Conservation (phyloP, 2,797 vertebrate genomes). For the Emys orbicularis region DNA sequence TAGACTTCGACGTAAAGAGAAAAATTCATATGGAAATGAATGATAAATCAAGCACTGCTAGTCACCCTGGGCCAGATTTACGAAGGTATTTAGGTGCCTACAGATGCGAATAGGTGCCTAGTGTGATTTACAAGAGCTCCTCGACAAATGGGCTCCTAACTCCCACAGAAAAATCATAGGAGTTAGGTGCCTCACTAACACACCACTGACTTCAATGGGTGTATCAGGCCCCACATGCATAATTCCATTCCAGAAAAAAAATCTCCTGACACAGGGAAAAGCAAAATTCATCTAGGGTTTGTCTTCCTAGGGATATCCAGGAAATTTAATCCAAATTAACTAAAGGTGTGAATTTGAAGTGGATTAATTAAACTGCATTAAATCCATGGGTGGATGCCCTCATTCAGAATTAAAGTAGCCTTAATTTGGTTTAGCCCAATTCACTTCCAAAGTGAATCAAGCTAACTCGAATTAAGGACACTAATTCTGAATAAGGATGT, state of each 20-base stretch:
- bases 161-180: not conserved
- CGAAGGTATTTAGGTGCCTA: not conserved
- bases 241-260: not conserved
- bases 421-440: not conserved
- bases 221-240: not conserved
- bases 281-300: not conserved
- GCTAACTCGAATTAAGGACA: too few species aligned
- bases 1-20: not conserved
- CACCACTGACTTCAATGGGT: not conserved
- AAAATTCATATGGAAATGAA: not conserved
- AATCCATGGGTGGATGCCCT: not conserved
- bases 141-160: fast-evolving
- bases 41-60: not conserved
- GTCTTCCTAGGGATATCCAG: not conserved
- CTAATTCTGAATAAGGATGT: not conserved
- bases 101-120: not conserved
- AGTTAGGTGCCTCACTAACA: not conserved
- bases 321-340: not conserved
- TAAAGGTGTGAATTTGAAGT: not conserved
- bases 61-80: not conserved
- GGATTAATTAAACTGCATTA: not conserved
- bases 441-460: not conserved
- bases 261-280: not conserved
- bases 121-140: not conserved
- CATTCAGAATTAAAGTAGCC: not conserved